Base-by-base conservation (phyloP, 2,888 invertebrate species). In the Erebia palarica region DNA sequence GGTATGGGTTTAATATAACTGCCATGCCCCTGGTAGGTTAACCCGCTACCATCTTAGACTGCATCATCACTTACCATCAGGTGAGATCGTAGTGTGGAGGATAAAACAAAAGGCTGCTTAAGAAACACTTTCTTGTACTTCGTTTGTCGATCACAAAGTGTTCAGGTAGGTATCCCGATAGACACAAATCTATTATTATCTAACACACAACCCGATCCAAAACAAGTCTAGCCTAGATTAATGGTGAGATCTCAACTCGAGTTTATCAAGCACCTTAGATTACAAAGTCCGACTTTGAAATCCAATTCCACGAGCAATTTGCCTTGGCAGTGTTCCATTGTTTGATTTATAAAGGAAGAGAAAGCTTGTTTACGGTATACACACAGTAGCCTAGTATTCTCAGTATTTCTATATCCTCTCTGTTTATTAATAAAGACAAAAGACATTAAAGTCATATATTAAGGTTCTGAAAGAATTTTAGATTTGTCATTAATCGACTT, bases 221-320 rank as follows among this genome's bases (percentile, higher is more conserved):
- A 72, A 72, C 74, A 74, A 70, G 64, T 61, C 61, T 49, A 59
- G 68, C 58, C 65, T 74, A 63, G 65, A 74, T 74, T 70, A 70
- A 59, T 70, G 70, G 74, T 60, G 69, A 60, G 68, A 69, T 68
- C 68, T 68, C 55, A 68, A 68, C 68, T 72, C 66, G 71, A 68
- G 65, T 71, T 71, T 71, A 74, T 74, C 74, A 74, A 75, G 72
- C 75, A 67, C 66, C 73, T 71, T 72, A 72, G 73, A 73, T 74
- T 71, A 74, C 77, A 74, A 74, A 74, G 76, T 76, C 73, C 71
- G 66, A 67, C 73, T 75, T 73, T 75, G 75, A 73, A 75, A 76
- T 75, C 70, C 73, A 75, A 73, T 75, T 73, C 76, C 73, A 74
- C 73, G 70, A 73, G 66, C 75, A 72, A 72, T 74, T 66, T 70